Percentiles rank a stretch among this genome's conserved stretches.
phyloP scores from a whole-genome alignment of 1,140 invertebrate species.

The Battus philenor region DNA sequence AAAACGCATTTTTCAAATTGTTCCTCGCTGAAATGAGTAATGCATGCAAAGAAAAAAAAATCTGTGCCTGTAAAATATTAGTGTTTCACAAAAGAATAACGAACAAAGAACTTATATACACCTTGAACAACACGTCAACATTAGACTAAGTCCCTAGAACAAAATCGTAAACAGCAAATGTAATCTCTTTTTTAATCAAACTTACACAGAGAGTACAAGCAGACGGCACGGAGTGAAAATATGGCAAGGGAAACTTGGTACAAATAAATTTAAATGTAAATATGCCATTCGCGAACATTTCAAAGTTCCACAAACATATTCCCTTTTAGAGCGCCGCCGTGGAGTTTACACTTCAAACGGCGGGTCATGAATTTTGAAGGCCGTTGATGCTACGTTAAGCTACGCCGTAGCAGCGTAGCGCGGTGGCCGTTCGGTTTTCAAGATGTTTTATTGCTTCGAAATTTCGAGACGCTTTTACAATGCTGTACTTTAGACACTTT shows the following conservation, averaged over 20 bases:
- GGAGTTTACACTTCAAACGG: slow-evolving; percentile 9
- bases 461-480: background rate
- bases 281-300: slow-evolving; percentile 13
- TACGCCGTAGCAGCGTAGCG: background rate
- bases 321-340: slow-evolving; percentile 13
- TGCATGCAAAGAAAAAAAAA: no score
- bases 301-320: slow-evolving; percentile 13
- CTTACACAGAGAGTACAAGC: slow-evolving; percentile 1
- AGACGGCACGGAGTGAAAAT: slow-evolving; percentile 3
- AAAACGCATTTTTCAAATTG: no score
- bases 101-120: no score
- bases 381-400: background rate
- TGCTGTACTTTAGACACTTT: background rate
- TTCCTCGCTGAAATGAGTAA: no score
- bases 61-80: no score
- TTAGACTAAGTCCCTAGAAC: no score
- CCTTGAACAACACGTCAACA: no score
- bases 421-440: background rate
- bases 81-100: no score
- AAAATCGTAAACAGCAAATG: slow-evolving; percentile 2
- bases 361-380: slow-evolving; percentile 15
- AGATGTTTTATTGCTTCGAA: slow-evolving; percentile 6
- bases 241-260: slow-evolving; percentile 5
- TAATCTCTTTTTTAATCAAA: slow-evolving; percentile 15
- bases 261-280: slow-evolving; percentile 18